Percentiles rank a stretch among this genome's conserved stretches.
Conservation (phyloP, 2,113 vertebrate genomes). For the Acrocephalus arundinaceus region DNA sequence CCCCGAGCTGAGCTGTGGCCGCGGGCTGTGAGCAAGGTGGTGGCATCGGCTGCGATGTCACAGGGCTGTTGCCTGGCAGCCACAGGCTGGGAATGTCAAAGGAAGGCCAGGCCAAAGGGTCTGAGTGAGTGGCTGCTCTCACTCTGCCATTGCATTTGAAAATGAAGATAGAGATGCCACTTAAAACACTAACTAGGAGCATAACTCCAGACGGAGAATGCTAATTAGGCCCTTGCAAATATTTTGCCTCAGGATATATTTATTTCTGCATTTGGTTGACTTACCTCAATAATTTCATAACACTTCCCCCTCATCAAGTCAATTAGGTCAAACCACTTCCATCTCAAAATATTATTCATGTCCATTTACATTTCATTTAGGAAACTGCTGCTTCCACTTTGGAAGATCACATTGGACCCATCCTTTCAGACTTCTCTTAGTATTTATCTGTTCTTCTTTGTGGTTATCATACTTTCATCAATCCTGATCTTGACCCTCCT, state of each 20-base stretch:
- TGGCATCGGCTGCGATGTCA: background rate
- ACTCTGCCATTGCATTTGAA: too few relatives aligned
- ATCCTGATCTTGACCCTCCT: background rate
- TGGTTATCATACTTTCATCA: background rate
- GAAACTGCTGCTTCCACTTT: background rate
- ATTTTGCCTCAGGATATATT: accelerated
- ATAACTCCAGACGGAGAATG: too few relatives aligned
- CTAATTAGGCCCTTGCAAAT: too few relatives aligned
- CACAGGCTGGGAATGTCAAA: background rate
- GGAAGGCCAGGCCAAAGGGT: too few relatives aligned
- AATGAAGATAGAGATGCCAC: too few relatives aligned
- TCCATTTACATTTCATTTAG: background rate
- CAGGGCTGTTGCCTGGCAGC: background rate
- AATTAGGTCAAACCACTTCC: background rate
- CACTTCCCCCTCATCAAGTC: background rate
- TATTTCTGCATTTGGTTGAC: background rate
- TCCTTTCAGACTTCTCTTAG: background rate
- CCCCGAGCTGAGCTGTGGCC: background rate
- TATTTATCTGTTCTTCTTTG: background rate
- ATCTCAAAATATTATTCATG: background rate
- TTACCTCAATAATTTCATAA: background rate
- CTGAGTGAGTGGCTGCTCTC: background rate
- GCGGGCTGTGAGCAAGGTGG: background rate
- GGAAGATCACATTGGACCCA: background rate
- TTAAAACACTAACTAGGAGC: too few relatives aligned